Evolutionary conservation across 2,797 vertebrate genomes (phyloP).

Genomic region (Orestias chungarensis): DNA sequence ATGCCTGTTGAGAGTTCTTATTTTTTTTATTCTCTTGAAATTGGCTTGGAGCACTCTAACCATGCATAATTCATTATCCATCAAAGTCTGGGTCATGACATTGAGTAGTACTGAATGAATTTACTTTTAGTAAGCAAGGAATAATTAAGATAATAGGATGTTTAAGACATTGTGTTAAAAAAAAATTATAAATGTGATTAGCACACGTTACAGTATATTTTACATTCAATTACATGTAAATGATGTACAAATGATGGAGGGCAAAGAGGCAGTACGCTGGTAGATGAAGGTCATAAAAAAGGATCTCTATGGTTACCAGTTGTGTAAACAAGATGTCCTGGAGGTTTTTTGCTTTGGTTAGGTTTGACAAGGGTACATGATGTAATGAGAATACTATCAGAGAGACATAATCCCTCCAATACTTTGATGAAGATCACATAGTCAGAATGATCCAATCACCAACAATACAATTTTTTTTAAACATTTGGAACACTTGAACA

Average conservation of each 20-base stretch:
- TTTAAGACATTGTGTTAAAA: not conserved
- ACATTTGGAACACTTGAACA: no score
- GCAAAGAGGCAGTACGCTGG: no score
- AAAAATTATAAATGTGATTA: not conserved
- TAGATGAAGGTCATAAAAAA: no score
- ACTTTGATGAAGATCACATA: not conserved
- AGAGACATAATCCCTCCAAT: no score
- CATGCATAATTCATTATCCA: not conserved
- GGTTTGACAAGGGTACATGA: no score
- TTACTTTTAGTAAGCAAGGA: not conserved
- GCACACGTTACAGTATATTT: not conserved
- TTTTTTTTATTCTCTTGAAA: not conserved
- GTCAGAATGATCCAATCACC: not conserved
- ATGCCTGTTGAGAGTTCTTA: not conserved
- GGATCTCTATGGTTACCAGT: no score
- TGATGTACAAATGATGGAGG: no score
- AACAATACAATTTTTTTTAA: no score
- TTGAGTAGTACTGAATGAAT: not conserved
- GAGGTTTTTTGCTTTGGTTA: no score
- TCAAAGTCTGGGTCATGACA: not conserved
- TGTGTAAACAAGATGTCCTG: no score
- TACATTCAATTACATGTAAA: not conserved
- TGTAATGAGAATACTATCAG: no score
- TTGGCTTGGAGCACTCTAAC: not conserved
- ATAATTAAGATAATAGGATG: not conserved